phyloP scores from a whole-genome alignment of 2,113 vertebrate species.

The Bubo scandiacus region DNA sequence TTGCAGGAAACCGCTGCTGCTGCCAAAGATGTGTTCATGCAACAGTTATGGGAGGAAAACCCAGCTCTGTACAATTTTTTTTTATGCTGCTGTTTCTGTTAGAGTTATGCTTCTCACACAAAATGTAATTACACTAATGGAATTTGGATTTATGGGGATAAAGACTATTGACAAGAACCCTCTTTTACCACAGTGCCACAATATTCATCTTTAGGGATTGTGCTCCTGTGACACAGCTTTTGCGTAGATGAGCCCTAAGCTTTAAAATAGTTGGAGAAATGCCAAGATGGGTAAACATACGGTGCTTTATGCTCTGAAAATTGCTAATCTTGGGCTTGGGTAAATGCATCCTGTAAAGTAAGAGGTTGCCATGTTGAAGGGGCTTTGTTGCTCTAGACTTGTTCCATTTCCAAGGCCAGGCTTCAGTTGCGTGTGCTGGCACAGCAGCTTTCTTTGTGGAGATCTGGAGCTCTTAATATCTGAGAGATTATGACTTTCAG shows the following conservation, averaged over 20 bases:
- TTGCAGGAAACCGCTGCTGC: neutral
- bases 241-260: neutral
- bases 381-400: neutral
- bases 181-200: neutral
- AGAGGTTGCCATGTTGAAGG: neutral
- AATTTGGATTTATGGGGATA: neutral
- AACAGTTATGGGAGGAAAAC: neutral
- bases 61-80: neutral
- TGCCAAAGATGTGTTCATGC: neutral
- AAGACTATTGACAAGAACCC: accelerated
- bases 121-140: neutral
- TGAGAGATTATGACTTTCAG: neutral
- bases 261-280: neutral
- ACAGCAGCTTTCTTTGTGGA: too few relatives aligned
- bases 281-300: accelerated
- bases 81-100: neutral
- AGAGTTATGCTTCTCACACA: neutral
- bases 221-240: neutral
- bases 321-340: neutral
- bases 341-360: neutral
- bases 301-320: neutral
- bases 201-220: accelerated
- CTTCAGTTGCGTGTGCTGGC: accelerated
- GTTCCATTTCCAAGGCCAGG: neutral
- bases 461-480: neutral